phyloP scores from a whole-genome alignment of 2,113 vertebrate species.

The Seriola dumerili region DNA sequence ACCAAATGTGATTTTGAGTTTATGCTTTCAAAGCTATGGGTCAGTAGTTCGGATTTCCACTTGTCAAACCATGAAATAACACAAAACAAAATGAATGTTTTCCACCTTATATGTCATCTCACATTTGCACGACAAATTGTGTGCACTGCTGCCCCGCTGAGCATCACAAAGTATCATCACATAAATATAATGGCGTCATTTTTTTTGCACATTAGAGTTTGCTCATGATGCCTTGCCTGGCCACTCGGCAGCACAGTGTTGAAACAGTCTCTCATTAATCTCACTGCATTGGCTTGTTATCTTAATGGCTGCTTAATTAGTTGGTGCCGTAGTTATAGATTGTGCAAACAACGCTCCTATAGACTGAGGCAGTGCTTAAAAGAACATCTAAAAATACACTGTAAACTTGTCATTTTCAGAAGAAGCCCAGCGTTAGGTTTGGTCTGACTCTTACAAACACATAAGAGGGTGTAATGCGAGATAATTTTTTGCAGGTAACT shows the following conservation, averaged over 20 bases:
- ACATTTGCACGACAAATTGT: neutral
- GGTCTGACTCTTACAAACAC: neutral
- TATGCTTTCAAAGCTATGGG: constrained; percentile 9
- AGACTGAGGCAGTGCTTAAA: constrained; percentile 28
- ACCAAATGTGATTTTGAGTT: constrained; percentile 1
- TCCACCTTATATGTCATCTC: neutral
- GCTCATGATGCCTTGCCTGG: constrained; percentile 8
- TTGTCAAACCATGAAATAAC: constrained; percentile 2
- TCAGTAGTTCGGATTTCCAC: constrained; percentile 29
- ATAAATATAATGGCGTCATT: neutral
- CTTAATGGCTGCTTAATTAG: constrained; percentile 57
- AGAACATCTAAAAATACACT: neutral
- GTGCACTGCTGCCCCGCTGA: neutral
- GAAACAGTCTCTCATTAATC: constrained; percentile 48
- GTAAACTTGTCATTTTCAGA: neutral
- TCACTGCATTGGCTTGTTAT: constrained; percentile 46
- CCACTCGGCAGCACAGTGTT: constrained; percentile 6
- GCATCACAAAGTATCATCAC: neutral
- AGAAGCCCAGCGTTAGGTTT: neutral
- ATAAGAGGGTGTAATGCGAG: neutral
- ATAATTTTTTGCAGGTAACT: neutral
- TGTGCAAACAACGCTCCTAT: constrained; percentile 29
- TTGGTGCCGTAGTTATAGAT: constrained; percentile 25
- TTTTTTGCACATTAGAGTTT: neutral
- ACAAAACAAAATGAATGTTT: too few relatives aligned